Evolutionary conservation across 2,888 invertebrate genomes (phyloP).

Genomic region (Drosophila atroscutellata): DNA sequence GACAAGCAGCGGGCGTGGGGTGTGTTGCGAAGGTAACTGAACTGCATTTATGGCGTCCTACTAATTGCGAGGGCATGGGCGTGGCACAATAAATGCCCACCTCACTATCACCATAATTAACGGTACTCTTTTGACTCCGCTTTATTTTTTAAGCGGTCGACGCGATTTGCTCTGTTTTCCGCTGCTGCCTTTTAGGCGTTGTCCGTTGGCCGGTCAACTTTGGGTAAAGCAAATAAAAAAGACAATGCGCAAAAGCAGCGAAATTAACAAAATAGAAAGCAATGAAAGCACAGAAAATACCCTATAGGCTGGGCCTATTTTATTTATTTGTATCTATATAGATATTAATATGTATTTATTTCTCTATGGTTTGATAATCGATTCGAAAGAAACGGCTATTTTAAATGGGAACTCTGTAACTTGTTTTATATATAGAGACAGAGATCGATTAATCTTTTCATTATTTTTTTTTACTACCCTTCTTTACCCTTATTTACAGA

Average conservation of each 20-base stretch:
- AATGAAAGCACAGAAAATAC: not conserved
- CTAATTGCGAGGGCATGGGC: constrained; percentile 48
- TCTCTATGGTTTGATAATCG: not conserved
- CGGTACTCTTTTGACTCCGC: not conserved
- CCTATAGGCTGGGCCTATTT: not conserved
- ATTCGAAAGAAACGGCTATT: not conserved
- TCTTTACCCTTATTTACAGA: not conserved
- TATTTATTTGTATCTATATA: not conserved
- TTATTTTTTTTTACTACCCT: not conserved
- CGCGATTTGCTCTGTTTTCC: not conserved
- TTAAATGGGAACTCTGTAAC: not conserved
- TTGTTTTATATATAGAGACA: not conserved
- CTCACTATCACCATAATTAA: constrained; percentile 22
- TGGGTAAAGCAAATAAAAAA: not conserved
- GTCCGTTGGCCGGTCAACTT: not conserved
- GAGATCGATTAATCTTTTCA: not conserved
- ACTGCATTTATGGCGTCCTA: constrained; percentile 43
- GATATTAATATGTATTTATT: not conserved
- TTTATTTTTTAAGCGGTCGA: constrained; percentile 14
- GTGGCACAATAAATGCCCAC: constrained; percentile 21
- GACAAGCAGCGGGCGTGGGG: not conserved
- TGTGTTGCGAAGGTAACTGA: constrained; percentile 53
- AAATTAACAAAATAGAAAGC: constrained; percentile 2
- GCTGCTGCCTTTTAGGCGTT: constrained; percentile 24
- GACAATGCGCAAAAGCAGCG: constrained; percentile 7